A percentile compares a stretch with the other conserved stretches of the same genome.
Evolutionary conservation across 2,113 vertebrate genomes (phyloP).

Genomic region (Macrotus californicus): DNA sequence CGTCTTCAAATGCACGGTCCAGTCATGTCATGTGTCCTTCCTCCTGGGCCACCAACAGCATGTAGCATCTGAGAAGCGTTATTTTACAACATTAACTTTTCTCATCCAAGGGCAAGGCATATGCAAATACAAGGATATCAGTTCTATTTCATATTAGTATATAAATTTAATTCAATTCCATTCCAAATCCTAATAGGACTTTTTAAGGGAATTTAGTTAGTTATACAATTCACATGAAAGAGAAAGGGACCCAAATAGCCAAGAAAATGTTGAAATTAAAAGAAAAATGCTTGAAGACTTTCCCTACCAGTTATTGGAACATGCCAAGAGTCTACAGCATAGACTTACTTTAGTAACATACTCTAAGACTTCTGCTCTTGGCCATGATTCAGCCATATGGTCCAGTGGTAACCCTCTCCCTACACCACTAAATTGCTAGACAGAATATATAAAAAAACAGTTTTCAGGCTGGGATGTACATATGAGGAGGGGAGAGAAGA

Average conservation of each 20-base stretch:
- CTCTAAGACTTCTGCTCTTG: background rate
- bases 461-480: background rate
- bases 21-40: background rate
- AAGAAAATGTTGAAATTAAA: background rate
- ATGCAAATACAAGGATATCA: background rate
- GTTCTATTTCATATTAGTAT: background rate
- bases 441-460: background rate
- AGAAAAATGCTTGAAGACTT: background rate
- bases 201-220: background rate
- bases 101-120: background rate
- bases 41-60: constrained; percentile 87
- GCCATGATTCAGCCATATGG: background rate
- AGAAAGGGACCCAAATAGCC: background rate
- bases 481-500: background rate
- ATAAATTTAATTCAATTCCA: background rate
- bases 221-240: background rate
- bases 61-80: constrained; percentile 82
- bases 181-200: background rate
- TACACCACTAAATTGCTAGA: background rate
- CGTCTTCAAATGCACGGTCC: background rate
- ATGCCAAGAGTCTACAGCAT: background rate
- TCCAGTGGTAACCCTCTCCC: background rate
- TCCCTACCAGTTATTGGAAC: background rate
- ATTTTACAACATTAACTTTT: constrained; percentile 15
- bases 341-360: background rate